Percentiles rank a stretch among this genome's conserved stretches.
These are phyloP conservation scores for Mustelus asterias DNA, from an alignment of 2,113 vertebrate genomes.

Conservation along the genomic window DNA sequence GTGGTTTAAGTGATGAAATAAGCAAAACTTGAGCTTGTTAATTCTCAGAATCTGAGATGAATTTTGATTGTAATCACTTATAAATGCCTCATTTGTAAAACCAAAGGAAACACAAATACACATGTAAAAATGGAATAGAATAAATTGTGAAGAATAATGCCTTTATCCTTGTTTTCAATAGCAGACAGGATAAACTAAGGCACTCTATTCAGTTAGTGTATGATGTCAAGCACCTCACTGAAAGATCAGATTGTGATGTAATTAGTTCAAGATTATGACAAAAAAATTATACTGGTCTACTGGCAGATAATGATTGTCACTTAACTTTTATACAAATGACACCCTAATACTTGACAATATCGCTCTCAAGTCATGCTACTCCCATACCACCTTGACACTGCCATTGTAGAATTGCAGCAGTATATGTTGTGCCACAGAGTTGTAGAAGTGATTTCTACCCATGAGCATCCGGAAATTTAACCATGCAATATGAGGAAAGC, in stretches of 20 bases:
- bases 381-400: background rate
- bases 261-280: slow-evolving; percentile 10
- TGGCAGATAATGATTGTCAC: background rate
- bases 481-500: background rate
- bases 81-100: background rate
- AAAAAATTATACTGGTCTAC: background rate
- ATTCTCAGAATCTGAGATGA: background rate
- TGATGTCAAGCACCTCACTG: background rate
- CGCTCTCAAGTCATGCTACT: background rate
- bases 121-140: background rate
- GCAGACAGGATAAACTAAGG: background rate
- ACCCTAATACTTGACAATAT: background rate
- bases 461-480: background rate
- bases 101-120: background rate
- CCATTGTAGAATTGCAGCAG: background rate
- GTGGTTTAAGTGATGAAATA: background rate
- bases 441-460: background rate
- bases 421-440: background rate
- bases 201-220: background rate
- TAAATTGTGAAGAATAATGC: background rate
- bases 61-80: slow-evolving; percentile 8
- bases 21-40: background rate
- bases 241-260: background rate
- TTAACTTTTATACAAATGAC: background rate
- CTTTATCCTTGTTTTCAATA: background rate